phyloP scores from a whole-genome alignment of 2,113 vertebrate species.

The Pseudois nayaur region DNA sequence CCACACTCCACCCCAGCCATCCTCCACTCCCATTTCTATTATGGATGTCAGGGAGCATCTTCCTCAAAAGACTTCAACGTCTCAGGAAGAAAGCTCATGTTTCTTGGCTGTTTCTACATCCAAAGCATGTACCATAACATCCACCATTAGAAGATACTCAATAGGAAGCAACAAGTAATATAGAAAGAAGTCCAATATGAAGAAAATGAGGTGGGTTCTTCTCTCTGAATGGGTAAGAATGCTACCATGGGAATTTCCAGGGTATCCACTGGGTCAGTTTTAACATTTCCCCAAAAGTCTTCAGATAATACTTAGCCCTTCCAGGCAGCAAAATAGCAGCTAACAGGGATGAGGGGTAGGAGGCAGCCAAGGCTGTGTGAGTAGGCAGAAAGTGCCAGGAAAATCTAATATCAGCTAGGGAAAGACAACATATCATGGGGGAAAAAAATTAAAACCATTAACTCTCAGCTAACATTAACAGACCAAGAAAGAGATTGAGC shows the following conservation, averaged over 20 bases:
- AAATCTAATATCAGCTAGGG: not conserved
- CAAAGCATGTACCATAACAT: not conserved
- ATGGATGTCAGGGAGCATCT: not conserved
- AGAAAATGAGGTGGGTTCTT: not conserved
- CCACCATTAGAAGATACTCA: not conserved
- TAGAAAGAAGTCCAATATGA: not conserved
- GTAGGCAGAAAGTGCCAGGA: conserved; percentile 1
- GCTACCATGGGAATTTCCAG: not conserved
- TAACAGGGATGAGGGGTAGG: not conserved
- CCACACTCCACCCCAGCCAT: not conserved
- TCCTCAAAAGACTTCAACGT: not conserved
- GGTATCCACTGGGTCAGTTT: not conserved
- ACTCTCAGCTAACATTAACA: conserved; percentile 15
- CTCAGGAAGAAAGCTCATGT: not conserved
- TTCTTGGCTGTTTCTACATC: not conserved
- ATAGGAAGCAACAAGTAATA: not conserved
- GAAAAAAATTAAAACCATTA: conserved; percentile 9
- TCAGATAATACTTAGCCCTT: not conserved
- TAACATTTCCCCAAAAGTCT: not conserved
- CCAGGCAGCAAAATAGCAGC: not conserved
- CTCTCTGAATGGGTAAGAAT: not conserved
- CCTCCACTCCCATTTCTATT: not conserved
- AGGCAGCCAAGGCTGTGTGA: not conserved
- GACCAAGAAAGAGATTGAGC: not conserved
- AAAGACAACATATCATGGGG: not conserved